Evolutionary conservation across 2,888 invertebrate species (phyloP).

Genomic region (Drosophila trichaetosa): DNA sequence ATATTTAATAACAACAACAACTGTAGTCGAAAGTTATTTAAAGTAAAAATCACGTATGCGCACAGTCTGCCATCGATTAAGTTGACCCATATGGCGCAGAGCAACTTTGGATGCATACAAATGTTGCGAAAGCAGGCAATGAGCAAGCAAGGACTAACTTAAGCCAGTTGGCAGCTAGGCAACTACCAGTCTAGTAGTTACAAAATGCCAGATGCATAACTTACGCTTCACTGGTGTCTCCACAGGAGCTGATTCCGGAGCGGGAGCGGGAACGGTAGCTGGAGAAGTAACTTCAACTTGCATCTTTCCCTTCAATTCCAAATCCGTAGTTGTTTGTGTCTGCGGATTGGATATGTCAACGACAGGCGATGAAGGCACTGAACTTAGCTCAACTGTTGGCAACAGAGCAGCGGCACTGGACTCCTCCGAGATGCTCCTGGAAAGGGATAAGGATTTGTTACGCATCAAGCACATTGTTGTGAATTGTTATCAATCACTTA

Average conservation of each 20-base stretch:
- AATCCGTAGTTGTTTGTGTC: conserved; percentile 55
- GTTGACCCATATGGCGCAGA: conserved; percentile 53
- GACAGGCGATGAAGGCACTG: conserved; percentile 54
- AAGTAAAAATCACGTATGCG: conserved; percentile 59
- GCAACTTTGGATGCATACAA: conserved; percentile 59
- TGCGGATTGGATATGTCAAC: conserved; percentile 50
- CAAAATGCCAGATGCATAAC: conserved; percentile 62
- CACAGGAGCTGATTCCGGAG: conserved; percentile 2
- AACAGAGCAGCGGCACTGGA: conserved; percentile 61
- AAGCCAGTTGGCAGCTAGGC: conserved; percentile 41
- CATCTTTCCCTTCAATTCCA: conserved; percentile 50
- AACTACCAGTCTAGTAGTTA: conserved; percentile 37
- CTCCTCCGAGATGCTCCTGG: conserved; percentile 82
- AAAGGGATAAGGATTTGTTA: background rate
- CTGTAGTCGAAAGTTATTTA: conserved; percentile 27
- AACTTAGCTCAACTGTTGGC: conserved; percentile 70
- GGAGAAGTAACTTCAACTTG: conserved; percentile 9
- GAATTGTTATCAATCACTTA: conserved; percentile 1
- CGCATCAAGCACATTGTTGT: conserved; percentile 9
- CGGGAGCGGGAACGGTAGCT: background rate
- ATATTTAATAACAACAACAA: conserved; percentile 26
- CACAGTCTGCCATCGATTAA: conserved; percentile 58
- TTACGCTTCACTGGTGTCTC: conserved; percentile 63
- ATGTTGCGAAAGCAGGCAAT: conserved; percentile 20
- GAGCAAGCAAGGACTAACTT: conserved; percentile 39